Evolutionary conservation across 2,888 invertebrate species (phyloP), one percentile per base, ranked within the genome.

Genomic region (Lasioglossum figueresi): DNA sequence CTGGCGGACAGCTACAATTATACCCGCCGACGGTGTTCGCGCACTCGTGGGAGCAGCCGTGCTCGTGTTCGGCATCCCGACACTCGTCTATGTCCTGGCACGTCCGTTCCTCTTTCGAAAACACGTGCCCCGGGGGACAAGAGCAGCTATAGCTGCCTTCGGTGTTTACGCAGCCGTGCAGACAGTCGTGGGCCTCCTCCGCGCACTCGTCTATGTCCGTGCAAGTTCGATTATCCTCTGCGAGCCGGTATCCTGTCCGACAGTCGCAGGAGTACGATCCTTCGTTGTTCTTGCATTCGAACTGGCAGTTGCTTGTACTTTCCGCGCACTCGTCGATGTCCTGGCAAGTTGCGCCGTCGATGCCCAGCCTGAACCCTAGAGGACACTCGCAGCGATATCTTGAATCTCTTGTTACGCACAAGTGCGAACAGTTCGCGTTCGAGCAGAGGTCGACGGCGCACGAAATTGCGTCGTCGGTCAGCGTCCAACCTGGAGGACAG

Each of bases 111-210:
- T 90, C 91, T 12, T 79, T 80, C 0, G 87, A 86, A 16, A 93
- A 93, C 82, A 34, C 85, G 88, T 95, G 95, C 3, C 96, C 96
- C 0, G 87, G 52, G 1, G 95, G 95, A 83, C 96, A 95, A 0
- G 93, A 93, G 88, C 97, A 97, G 68, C 95, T 94, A 89, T 96
- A 96, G 23, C 95, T 95, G 6, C 97, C 97, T 0, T 95, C 90
- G 4, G 92, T 92, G 88, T 97, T 96, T 10, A 93, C 91, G 89
- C 96, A 96, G 23, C 90, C 92, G 85, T 97, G 96, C 10, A 95
- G 95, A 91, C 97, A 97, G n/a, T 95, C 95, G 76, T 94, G 94
- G 8, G 31, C 59, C 87, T 80, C 94, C 90, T 89, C 83, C 45
- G 78, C 72, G 89, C 93, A 94, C 91, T 96, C 95, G 88, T 96